Conservation (phyloP, 2,113 vertebrate genomes). For the Ictalurus furcatus region DNA sequence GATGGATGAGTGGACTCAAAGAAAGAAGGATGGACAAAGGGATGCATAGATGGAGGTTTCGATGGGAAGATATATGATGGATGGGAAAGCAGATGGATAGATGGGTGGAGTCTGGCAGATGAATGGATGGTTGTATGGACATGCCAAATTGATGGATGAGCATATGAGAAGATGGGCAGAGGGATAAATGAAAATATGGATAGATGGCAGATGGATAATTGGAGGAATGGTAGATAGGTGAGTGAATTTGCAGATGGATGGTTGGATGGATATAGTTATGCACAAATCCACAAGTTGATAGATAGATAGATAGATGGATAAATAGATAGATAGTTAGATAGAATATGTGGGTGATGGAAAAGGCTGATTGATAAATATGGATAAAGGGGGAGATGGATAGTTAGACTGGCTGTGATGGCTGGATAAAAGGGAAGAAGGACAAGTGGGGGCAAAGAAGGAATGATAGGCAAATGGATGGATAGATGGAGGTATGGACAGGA, state of each 20-base stretch:
- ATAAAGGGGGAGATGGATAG: not conserved
- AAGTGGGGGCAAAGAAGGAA: not conserved
- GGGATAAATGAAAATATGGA: not conserved
- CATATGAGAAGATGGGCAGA: not conserved
- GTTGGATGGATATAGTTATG: too few relatives aligned
- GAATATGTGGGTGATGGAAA: not conserved
- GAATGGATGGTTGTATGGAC: not conserved
- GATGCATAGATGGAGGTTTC: not conserved
- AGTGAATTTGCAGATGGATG: not conserved
- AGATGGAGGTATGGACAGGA: not conserved
- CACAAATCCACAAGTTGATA: not conserved
- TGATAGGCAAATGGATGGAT: not conserved
- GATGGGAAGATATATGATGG: not conserved
- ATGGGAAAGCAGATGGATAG: not conserved
- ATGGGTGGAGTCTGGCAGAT: not conserved
- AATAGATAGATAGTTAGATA: not conserved
- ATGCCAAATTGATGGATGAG: not conserved
- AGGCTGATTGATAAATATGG: not conserved
- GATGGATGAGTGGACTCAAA: not conserved
- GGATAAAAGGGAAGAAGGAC: not conserved
- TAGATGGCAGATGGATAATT: not conserved
- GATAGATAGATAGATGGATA: not conserved
- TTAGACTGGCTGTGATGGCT: not conserved
- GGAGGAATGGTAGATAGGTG: not conserved
- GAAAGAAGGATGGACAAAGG: not conserved